Base-by-base conservation (phyloP, 2,113 vertebrate genomes). In the Oceanites oceanicus region DNA sequence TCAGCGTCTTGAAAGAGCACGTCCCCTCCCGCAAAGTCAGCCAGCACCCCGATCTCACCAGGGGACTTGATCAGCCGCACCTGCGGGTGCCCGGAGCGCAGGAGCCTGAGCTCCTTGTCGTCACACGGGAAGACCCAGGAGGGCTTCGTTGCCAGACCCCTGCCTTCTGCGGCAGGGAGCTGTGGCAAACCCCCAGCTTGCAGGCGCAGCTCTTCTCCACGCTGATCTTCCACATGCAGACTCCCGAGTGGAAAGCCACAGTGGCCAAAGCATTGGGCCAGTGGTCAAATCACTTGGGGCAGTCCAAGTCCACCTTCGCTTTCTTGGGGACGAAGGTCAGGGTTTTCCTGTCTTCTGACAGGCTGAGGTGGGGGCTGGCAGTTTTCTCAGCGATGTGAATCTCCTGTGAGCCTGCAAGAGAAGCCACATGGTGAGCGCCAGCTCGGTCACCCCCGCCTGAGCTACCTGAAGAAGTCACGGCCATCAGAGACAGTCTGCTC, bases 121-220 rank as follows among this genome's bases (percentile, higher is more conserved):
- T 99, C 99, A 96, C 98, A 98, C 0, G 99, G 99, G 94, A 99
- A 98, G 86, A 99, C 99, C 99, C 99, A 99, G 40, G 7, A 99
- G 98, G 11, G 97, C 98, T 26, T 98, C 98, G 2, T 97, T 98
- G 61, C 98, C 98, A 0, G 98, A 93, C 44, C 99, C 99, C 93
- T 99, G 99, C 20, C 99, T 99, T 99, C 20, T 99, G 98, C 7
- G 98, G 98, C 95, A 99, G 85, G 6, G 98, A 98, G 82, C 98
- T 70, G 44, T 99, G 99, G 96, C 99, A 99, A 52, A 99, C 98
- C 5, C 99, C 99, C 40, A 99, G 97, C 97, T 99, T 99, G 77
- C 99, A 99, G 80, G 99, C 99, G 0, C 97, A 98, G 47, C 99
- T 99, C 72, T 98, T 97, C 53, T 98, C 98, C 62, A 99, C 98